Conservation (phyloP, 2,888 invertebrate genomes). For the Epinotia ramella region DNA sequence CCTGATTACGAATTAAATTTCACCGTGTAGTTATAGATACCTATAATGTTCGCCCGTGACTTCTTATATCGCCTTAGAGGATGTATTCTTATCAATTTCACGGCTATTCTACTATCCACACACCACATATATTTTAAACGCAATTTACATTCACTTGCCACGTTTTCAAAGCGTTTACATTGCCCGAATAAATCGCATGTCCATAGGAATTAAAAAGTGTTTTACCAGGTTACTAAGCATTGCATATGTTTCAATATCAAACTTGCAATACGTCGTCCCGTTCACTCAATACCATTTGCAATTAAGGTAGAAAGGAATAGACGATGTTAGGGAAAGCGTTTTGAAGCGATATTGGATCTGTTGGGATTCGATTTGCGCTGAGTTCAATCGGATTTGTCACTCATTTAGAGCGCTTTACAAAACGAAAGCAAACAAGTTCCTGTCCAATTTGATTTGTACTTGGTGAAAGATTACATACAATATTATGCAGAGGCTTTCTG, state of each 20-base stretch:
- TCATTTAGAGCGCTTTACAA: conserved; percentile 9
- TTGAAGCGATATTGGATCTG: not conserved
- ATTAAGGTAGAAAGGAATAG: not conserved
- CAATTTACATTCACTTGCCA: conserved; percentile 14
- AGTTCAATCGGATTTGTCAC: conserved; percentile 24
- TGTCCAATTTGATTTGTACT: conserved; percentile 17
- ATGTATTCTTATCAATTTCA: too few species aligned
- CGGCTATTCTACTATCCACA: too few species aligned
- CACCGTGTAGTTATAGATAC: too few species aligned
- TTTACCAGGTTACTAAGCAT: not conserved
- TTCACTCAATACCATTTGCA: not conserved
- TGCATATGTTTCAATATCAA: not conserved
- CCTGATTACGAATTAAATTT: too few species aligned
- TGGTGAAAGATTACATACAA: not conserved
- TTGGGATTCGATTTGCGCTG: conserved; percentile 13
- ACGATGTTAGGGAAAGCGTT: not conserved
- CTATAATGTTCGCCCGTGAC: too few species aligned
- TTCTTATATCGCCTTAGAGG: too few species aligned
- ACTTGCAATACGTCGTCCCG: not conserved
- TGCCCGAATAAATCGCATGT: conserved; percentile 1
- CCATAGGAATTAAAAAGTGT: conserved; percentile 16
- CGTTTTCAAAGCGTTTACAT: conserved; percentile 16
- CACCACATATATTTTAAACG: not conserved
- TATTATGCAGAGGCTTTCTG: too few species aligned
- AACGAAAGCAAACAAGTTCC: too few species aligned